Percentiles rank a stretch among this genome's conserved stretches.
Conservation (phyloP, 2,113 vertebrate genomes). For the Seriola quinqueradiata region DNA sequence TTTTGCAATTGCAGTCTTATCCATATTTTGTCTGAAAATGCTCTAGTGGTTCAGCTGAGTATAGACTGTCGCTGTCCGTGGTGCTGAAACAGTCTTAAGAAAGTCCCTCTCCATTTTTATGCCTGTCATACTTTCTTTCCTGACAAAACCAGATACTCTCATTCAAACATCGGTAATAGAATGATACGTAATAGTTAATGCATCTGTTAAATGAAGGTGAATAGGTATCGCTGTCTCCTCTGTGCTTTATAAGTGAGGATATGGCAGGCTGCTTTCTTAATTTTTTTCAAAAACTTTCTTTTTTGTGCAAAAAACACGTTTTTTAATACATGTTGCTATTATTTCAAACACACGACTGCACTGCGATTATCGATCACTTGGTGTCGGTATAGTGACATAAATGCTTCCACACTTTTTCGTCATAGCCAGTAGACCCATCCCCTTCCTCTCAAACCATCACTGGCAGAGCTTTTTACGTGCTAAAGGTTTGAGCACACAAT, state of each 20-base stretch:
- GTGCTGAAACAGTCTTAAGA: conserved; percentile 8
- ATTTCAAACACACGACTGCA: conserved; percentile 6
- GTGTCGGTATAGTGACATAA: conserved; percentile 62
- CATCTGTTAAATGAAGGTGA: too few relatives aligned
- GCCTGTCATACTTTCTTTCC: neutral
- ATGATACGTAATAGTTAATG: too few relatives aligned
- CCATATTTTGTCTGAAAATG: rapidly evolving
- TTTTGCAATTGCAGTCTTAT: too few relatives aligned
- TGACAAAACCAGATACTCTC: too few relatives aligned
- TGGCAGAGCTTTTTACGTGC: neutral
- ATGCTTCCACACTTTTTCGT: neutral
- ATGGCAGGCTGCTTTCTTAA: too few relatives aligned
- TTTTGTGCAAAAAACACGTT: too few relatives aligned
- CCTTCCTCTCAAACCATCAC: neutral
- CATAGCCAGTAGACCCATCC: neutral
- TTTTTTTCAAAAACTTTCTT: too few relatives aligned
- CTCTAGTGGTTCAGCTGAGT: neutral
- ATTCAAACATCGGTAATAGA: too few relatives aligned
- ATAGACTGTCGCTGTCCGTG: neutral
- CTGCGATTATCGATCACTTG: conserved; percentile 43
- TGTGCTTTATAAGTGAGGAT: too few relatives aligned
- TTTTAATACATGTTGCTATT: too few relatives aligned
- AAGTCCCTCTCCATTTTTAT: rapidly evolving
- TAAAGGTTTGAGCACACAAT: neutral
- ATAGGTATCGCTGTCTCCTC: too few relatives aligned